Conservation (phyloP, 2,797 vertebrate genomes). For the Artibeus jamaicensis region DNA sequence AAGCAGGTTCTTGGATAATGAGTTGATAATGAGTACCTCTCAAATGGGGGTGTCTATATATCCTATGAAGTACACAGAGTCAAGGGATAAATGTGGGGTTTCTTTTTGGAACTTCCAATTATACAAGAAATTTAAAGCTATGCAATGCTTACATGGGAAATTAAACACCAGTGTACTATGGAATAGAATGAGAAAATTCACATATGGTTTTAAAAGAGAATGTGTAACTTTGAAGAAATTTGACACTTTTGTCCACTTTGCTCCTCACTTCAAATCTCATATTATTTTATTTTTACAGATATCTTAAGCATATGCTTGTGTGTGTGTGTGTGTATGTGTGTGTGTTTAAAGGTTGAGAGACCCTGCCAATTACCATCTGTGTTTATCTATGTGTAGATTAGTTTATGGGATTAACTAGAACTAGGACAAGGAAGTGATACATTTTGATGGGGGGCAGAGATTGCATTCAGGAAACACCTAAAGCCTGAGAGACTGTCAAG, state of each 20-base stretch:
- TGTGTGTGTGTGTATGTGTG: background rate
- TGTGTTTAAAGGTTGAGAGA: background rate
- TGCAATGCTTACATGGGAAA: background rate
- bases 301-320: background rate
- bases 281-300: slow-evolving; percentile 16
- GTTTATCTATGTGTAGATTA: slow-evolving; percentile 18
- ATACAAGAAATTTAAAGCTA: background rate
- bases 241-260: background rate
- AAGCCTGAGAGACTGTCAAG: background rate
- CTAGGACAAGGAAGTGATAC: background rate
- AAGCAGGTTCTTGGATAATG: background rate
- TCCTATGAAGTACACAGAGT: background rate
- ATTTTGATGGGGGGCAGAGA: background rate
- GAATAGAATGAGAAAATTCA: slow-evolving; percentile 36
- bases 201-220: slow-evolving; percentile 38
- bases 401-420: background rate
- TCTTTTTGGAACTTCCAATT: background rate
- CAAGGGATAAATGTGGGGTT: background rate
- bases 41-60: background rate
- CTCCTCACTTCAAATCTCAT: background rate
- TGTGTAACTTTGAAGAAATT: background rate
- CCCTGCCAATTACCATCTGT: background rate
- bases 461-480: background rate
- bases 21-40: background rate
- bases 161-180: background rate